Evolutionary conservation across 2,113 vertebrate species (phyloP), one percentile per base, ranked within the genome.

Genomic region (Eonycteris spelaea): DNA sequence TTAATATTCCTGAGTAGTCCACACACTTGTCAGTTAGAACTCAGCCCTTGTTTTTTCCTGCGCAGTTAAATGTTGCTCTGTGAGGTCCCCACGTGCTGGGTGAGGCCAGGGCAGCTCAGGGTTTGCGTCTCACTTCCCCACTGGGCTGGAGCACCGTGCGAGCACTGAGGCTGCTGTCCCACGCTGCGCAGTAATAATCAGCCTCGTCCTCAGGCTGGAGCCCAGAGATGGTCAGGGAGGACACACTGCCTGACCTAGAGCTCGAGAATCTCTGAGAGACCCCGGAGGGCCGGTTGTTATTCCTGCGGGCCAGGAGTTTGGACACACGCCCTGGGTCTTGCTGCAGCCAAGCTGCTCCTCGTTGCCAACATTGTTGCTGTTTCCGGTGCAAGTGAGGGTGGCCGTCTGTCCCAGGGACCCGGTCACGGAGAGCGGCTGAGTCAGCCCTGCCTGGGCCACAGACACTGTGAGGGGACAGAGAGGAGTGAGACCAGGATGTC

Each of bases 161-260:
- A n/a, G n/a, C n/a, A n/a, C n/a, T n/a, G n/a, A n/a, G n/a, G n/a
- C n/a, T n/a, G n/a, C n/a, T n/a, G n/a, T n/a, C n/a, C n/a, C n/a
- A n/a, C n/a, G n/a, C n/a, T n/a, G n/a, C n/a, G n/a, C n/a, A n/a
- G n/a, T n/a, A n/a, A n/a, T n/a, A n/a, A n/a, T n/a, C n/a, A n/a
- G n/a, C n/a, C n/a, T n/a, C n/a, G n/a, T n/a, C 35, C 2, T 57
- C 77, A 38, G 53, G 53, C 35, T 80, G 53, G 65, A 26, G 96
- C 95, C 83, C 94, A 75, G 67, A 12, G 84, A 97, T 96, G 61
- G 28, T 43, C 24, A 98, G 61, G 0, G 75, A 94, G 86, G 0
- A n/a, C 0, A 89, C 2, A 70, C 75, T 15, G 87, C 95, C 73
- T 0, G 95, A 95, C 0, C 0, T 22, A 11, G 61, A 87, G 68